Conservation (phyloP, 2,888 invertebrate species). For the Lissonota sp. region DNA sequence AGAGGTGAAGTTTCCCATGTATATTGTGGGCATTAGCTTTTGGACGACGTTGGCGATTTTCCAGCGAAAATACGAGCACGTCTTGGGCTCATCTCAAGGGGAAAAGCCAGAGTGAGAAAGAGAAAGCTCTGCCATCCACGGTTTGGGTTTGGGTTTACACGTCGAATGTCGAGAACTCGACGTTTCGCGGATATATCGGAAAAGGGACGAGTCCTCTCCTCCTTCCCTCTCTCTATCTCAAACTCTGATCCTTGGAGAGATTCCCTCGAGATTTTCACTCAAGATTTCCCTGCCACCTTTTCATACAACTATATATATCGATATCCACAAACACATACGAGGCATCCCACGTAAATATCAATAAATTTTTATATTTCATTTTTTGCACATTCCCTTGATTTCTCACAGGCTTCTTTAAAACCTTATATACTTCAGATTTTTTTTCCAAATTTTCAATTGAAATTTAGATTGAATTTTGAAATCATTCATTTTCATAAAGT, state of each 20-base stretch:
- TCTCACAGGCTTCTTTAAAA: no score
- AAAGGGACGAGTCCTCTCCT: conserved; percentile 11
- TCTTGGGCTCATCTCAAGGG: conserved; percentile 59
- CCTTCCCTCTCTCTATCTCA: background rate
- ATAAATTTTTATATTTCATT: no score
- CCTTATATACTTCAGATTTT: no score
- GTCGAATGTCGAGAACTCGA: conserved; percentile 56
- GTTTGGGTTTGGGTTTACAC: conserved; percentile 20
- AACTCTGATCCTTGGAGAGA: conserved; percentile 39
- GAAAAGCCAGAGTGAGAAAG: conserved; percentile 52
- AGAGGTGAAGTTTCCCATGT: background rate
- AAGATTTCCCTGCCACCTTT: conserved; percentile 45
- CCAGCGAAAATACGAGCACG: conserved; percentile 52
- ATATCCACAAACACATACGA: conserved; percentile 15
- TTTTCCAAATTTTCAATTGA: no score
- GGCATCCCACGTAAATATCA: no score
- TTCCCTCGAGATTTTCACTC: conserved; percentile 58
- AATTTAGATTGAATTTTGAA: no score
- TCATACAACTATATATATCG: conserved; percentile 41
- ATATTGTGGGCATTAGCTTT: conserved; percentile 46
- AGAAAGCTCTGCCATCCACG: conserved; percentile 30
- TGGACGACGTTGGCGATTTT: conserved; percentile 58
- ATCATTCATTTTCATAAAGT: no score
- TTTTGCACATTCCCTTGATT: no score
- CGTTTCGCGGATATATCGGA: conserved; percentile 18